Evolutionary conservation across 2,797 vertebrate species (phyloP).

Genomic region (Alca torda): DNA sequence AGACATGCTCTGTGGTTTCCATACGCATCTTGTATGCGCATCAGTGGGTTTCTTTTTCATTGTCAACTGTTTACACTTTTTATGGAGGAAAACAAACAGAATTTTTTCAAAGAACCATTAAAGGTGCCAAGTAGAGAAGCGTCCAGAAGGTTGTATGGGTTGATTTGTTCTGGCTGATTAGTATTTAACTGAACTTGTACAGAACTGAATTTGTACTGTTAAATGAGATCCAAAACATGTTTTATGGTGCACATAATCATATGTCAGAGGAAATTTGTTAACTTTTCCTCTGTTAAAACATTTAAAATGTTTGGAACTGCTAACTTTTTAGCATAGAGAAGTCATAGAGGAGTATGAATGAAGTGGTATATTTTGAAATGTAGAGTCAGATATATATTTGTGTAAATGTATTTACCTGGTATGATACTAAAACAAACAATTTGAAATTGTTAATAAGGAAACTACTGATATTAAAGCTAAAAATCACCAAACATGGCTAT

Average conservation of each 20-base stretch:
- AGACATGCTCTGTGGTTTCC: neutral
- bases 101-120: neutral
- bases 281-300: neutral
- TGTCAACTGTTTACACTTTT: neutral
- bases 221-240: neutral
- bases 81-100: neutral
- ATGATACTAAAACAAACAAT: neutral
- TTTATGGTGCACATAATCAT: neutral
- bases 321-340: neutral
- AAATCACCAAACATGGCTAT: neutral
- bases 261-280: conserved; percentile 7
- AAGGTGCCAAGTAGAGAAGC: neutral
- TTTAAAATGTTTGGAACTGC: neutral
- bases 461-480: neutral
- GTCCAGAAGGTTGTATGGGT: neutral
- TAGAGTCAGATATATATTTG: neutral
- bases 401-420: neutral
- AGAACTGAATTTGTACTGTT: conserved; percentile 20
- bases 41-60: neutral
- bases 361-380: neutral
- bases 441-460: neutral
- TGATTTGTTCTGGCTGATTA: conserved; percentile 23
- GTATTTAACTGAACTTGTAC: conserved; percentile 26
- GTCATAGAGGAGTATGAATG: neutral
- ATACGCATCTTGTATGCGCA: neutral